Base-by-base conservation (phyloP, 2,113 vertebrate genomes). In the Pterocles orientalis region DNA sequence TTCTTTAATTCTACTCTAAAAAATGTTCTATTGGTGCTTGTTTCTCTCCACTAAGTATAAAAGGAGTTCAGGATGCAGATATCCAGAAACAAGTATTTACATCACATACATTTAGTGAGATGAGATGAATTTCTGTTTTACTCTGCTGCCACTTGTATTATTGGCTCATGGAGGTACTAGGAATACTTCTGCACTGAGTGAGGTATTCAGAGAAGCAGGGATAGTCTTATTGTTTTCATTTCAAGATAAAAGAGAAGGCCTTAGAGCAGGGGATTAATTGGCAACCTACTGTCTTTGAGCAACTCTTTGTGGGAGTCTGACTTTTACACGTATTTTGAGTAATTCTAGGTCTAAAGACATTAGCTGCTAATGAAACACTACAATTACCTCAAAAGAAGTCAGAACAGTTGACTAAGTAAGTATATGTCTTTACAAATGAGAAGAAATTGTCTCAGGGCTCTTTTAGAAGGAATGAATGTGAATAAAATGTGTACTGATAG, bases 351-450 rank as follows among this genome's bases (percentile, higher is more conserved):
- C 60, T 87, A 78, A 92, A 92, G 36, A 96, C 89, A 95, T 94
- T 81, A 96, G 41, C 31, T 76, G 64, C 17, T 96, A 97, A 94
- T 83, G 68, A 96, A 96, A 91, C 57, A 58, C n/a, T 89, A 73
- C 28, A 19, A 47, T 88, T 92, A 83, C 58, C 90, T 93, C 88
- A 76, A 90, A 95, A 91, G 65, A 78, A 90, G 76, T 82, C 33
- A 92, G 65, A 94, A 78, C 28, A 78, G 65, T 76, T 92, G 68
- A 94, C 39, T 93, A 62, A 87, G 34, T 51, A 51, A 79, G 19
- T 93, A 61, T 45, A 71, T 58, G 15, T 65, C 80, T 95, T 95
- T 65, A 70, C 78, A 94, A 91, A 91, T 61, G 39, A 94, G n/a
- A 51, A 81, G 29, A 89, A 90, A 91, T 82, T 76, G 39, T 73